A percentile compares a stretch with the other conserved stretches of the same genome.
Conservation (phyloP, 1,140 invertebrate species). For the Aporrectodea caliginosa region DNA sequence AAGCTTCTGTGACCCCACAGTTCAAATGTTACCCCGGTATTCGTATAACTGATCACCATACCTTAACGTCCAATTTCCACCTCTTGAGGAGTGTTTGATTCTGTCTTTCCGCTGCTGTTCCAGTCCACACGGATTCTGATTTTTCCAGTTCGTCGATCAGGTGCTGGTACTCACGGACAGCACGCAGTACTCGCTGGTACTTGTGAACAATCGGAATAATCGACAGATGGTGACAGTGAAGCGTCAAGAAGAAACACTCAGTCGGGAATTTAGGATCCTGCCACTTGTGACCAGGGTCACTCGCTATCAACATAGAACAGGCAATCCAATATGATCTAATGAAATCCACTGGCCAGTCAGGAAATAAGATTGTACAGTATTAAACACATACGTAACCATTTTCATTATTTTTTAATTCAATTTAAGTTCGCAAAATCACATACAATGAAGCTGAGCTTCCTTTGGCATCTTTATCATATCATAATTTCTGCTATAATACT, state of each 20-base stretch:
- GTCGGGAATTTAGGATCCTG: constrained; percentile 85
- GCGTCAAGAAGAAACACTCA: constrained; percentile 92
- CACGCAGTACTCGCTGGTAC: constrained; percentile 75
- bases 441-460: no score
- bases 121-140: constrained; percentile 63
- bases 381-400: no score
- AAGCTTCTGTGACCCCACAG: no score
- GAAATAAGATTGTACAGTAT: no score
- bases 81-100: constrained; percentile 79
- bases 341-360: no score
- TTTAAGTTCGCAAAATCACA: no score
- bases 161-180: constrained; percentile 83
- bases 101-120: constrained; percentile 69
- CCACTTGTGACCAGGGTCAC: constrained; percentile 55
- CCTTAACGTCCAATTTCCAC: constrained; percentile 75
- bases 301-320: no score
- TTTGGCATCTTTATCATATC: no score
- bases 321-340: no score
- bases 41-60: constrained; percentile 37
- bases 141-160: constrained; percentile 57
- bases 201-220: constrained; percentile 81
- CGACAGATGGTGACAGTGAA: constrained; percentile 87
- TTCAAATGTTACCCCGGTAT: background rate
- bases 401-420: no score
- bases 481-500: no score